Conservation (phyloP, 2,888 invertebrate genomes). For the Tortrix viridana region DNA sequence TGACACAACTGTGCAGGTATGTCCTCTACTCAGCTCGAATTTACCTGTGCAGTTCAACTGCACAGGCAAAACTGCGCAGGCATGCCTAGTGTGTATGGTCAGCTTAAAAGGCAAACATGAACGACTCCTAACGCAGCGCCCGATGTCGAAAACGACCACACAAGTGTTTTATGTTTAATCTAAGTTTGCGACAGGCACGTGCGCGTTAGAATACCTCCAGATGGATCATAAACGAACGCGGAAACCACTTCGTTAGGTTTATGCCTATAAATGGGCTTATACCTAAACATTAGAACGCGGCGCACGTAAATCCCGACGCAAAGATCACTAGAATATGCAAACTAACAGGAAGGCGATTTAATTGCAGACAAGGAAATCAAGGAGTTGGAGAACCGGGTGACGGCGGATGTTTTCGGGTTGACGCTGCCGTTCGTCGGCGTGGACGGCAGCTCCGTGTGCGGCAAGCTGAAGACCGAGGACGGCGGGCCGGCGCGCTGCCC, state of each 20-base stretch:
- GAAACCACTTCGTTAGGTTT: slow-evolving; percentile 16
- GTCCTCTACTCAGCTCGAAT: no score
- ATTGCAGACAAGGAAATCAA: slow-evolving; percentile 81
- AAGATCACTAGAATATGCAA: slow-evolving; percentile 20
- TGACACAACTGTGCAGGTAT: no score
- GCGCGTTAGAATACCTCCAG: no score
- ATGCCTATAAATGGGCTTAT: not conserved
- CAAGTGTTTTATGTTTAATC: no score
- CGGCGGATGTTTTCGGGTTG: slow-evolving; percentile 85
- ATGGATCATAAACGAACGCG: slow-evolving; percentile 12
- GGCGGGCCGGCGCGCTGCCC: slow-evolving; percentile 87
- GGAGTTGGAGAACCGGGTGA: slow-evolving; percentile 84
- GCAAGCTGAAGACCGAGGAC: slow-evolving; percentile 82
- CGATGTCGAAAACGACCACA: no score
- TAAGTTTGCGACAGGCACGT: no score
- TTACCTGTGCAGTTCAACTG: no score
- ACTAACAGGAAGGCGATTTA: slow-evolving; percentile 29
- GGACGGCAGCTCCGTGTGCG: slow-evolving; percentile 88
- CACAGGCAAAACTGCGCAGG: no score
- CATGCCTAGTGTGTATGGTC: no score
- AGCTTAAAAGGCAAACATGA: no score
- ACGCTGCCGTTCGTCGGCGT: slow-evolving; percentile 91
- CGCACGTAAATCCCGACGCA: slow-evolving; percentile 28
- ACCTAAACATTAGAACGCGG: slow-evolving; percentile 9
- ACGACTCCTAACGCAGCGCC: no score